These are phyloP conservation scores for Hypanus sabinus DNA, from an alignment of 2,113 vertebrate species.

Conservation along the genomic window DNA sequence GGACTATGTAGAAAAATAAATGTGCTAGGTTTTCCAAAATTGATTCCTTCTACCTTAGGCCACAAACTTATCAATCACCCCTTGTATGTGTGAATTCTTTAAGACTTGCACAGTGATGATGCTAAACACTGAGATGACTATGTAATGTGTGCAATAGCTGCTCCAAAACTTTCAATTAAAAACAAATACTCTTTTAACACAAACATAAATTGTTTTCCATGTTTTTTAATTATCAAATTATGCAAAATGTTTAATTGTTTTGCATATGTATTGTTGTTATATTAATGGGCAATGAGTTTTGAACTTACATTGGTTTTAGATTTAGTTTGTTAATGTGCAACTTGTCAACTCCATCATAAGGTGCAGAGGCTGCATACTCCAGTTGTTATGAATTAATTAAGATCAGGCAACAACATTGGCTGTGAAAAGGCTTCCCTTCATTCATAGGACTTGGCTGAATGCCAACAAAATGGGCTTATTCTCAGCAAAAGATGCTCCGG, in stretches of 20 bases:
- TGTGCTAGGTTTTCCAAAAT: too few relatives aligned
- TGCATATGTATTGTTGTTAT: neutral
- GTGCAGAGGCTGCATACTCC: neutral
- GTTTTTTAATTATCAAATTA: neutral
- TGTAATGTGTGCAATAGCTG: neutral
- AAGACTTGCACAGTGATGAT: neutral
- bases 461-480: neutral
- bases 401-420: neutral
- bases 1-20: too few relatives aligned
- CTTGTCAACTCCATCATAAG: neutral
- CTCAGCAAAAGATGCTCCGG: neutral
- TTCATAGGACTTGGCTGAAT: neutral
- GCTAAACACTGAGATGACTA: neutral
- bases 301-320: neutral
- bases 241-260: neutral
- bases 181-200: neutral
- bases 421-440: neutral
- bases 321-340: neutral
- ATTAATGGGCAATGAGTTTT: neutral
- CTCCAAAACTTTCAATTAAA: constrained; percentile 3
- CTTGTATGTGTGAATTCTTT: neutral
- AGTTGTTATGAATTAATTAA: neutral
- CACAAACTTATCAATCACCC: too few relatives aligned
- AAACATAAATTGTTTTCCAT: neutral
- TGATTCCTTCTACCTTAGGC: too few relatives aligned